Evolutionary conservation across 2,888 invertebrate genomes (phyloP), one percentile per base, ranked within the genome.

Genomic region (Strigamia crassipes): DNA sequence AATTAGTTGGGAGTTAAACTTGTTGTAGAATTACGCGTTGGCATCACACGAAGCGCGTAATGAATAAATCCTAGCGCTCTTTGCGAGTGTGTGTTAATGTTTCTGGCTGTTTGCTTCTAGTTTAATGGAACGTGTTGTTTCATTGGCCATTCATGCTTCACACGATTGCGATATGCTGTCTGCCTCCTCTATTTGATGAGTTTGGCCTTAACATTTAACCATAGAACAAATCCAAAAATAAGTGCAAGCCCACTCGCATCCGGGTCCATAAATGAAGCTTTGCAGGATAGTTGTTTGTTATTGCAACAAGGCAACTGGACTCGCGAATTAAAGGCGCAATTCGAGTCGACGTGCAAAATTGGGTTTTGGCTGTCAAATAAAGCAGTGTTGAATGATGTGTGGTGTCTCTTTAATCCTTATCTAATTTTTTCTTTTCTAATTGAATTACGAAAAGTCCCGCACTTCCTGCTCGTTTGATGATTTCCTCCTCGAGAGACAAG

Each of bases 51-150:
- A 56, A 56, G 56, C 56, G 56, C 56, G 56, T 56, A 56, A 56
- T 56, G 56, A 56, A 56, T 56, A 56, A 56, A 56, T 56, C 56
- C 56, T 56, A 4, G 9, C 9, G 56, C 56, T 56, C 56, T 56
- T 56, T 56, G 56, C 56, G 56, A 56, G 56, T 56, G 56, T 46
- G 46, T 56, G 56, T 56, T 56, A 56, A 56, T 56, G 56, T 56
- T 56, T 56, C 56, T 56, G 56, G 56, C 56, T 56, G 56, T 56
- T 56, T 56, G 56, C 56, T 56, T 56, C 56, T 56, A 56, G 56
- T 56, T 56, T 56, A 56, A 56, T 56, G 56, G 56, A 56, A 56
- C 56, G 56, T 56, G 56, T 56, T 56, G 56, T 56, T 56, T 56
- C 56, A 56, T 56, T 56, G 56, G 56, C 56, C 56, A 56, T 56